Evolutionary conservation across 1,140 invertebrate species (phyloP), one percentile per base, ranked within the genome.

Genomic region (Brachionus koreanus): DNA sequence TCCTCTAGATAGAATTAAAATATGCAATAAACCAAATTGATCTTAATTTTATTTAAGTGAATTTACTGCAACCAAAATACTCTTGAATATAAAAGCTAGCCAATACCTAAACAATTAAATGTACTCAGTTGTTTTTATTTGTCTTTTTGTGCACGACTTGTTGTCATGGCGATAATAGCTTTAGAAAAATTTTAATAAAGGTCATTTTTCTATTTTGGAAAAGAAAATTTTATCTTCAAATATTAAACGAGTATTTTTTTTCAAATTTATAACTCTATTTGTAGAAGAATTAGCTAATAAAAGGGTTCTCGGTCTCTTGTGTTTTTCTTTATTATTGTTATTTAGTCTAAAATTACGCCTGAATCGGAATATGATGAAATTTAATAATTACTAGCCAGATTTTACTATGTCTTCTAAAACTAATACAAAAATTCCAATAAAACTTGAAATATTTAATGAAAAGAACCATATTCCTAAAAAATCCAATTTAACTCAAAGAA

Each of bases 371-470:
- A 69, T 35, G 37, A 69, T 39, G 65, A 69, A 69, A 69, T 69
- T 69, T 69, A 37, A 37, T 69, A 69, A 65, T 35, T n/a, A 69
- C 65, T 37, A 37, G 37, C 33, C 33, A 69, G 37, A 39, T 3
- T 39, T 69, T 69, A 69, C 65, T 69, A 69, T 69, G 65, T 39
- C 37, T 69, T 69, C 65, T 39, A 69, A 69, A 39, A 39, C 65
- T 23, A 69, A 69, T 69, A 69, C 65, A 37, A 69, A 69, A 69
- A 69, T 69, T 37, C 65, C 65, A 69, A 69, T 69, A 69, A 69
- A 69, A 39, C 33, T 69, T 9, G 65, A 69, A 69, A 69, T 69
- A 42, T 69, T 69, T 19, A 69, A 69, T 39, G 65, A 69, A 69
- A 69, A 69, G 35, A 69, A 39, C 65, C 65, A 69, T 69, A 69